phyloP scores from a whole-genome alignment of 2,888 invertebrate species.

The Glyphotaelius pellucidus region DNA sequence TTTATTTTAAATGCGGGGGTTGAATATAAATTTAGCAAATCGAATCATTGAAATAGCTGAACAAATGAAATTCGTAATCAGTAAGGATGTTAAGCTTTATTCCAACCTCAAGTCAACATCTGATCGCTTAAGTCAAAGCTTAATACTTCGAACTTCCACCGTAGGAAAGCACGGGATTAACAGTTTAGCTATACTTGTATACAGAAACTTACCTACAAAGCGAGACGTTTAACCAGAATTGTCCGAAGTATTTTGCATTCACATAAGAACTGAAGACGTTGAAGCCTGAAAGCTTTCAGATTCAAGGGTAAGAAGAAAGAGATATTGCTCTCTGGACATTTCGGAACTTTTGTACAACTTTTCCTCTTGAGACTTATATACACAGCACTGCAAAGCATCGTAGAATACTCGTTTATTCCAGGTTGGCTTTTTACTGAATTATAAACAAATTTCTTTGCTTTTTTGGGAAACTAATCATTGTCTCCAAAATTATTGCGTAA shows the following conservation, averaged over 20 bases:
- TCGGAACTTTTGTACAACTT: background rate
- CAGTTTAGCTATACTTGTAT: slow-evolving; percentile 3
- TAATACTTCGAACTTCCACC: slow-evolving; percentile 57
- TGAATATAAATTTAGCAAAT: background rate
- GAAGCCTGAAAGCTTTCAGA: background rate
- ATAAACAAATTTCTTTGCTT: background rate
- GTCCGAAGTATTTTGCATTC: background rate
- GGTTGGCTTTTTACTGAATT: background rate
- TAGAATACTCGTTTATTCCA: background rate
- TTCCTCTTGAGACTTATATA: background rate
- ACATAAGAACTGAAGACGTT: background rate
- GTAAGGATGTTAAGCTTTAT: slow-evolving; percentile 53
- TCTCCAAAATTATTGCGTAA: background rate
- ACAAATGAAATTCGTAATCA: slow-evolving; percentile 47
- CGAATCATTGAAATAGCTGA: slow-evolving; percentile 35
- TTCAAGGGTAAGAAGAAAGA: background rate
- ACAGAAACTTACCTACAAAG: background rate
- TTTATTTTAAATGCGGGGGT: background rate
- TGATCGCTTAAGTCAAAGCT: slow-evolving; percentile 54
- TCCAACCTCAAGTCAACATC: slow-evolving; percentile 45
- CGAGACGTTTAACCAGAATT: background rate
- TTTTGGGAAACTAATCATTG: background rate
- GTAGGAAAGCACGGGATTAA: slow-evolving; percentile 52
- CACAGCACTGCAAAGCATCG: background rate
- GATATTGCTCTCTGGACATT: background rate